A percentile compares a stretch with the other conserved stretches of the same genome.
These are phyloP conservation scores for Phymanthus crucifer DNA, from an alignment of 92 coral and sea anemone genomes.

Conservation along the genomic window DNA sequence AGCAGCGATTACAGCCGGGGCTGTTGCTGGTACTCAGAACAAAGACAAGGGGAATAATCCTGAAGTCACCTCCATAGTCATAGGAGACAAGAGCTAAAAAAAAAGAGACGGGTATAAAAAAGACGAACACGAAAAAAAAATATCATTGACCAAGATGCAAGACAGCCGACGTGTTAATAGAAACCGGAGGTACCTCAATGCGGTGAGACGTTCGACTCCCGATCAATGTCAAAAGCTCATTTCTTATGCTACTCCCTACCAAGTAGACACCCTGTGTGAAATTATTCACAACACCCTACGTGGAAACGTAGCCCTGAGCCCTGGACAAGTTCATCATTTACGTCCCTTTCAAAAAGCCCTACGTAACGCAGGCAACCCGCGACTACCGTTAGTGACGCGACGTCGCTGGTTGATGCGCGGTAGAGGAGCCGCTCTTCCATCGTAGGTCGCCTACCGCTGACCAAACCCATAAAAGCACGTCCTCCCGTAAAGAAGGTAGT, in stretches of 20 bases:
- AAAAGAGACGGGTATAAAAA: neutral
- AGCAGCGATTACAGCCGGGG: neutral
- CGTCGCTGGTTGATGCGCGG: neutral
- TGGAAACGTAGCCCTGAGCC: neutral
- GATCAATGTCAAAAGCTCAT: neutral
- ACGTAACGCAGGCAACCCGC: neutral
- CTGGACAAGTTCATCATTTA: neutral
- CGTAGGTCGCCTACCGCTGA: neutral
- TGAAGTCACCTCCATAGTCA: neutral
- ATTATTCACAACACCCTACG: neutral
- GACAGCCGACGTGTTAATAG: neutral
- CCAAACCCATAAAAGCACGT: neutral
- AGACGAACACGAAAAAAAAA: too few species aligned
- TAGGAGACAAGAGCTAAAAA: neutral
- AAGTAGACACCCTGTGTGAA: slow-evolving; percentile 7
- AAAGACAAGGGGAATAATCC: neutral
- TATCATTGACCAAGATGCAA: too few species aligned
- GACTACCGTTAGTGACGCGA: neutral
- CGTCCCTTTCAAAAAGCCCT: neutral
- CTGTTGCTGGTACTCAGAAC: neutral
- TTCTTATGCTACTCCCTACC: slow-evolving; percentile 13
- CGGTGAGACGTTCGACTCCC: neutral
- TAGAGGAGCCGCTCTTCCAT: neutral
- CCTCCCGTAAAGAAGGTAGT: neutral
- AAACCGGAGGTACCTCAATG: neutral